Base-by-base conservation (phyloP, 2,113 vertebrate genomes). In the Burhinus oedicnemus region DNA sequence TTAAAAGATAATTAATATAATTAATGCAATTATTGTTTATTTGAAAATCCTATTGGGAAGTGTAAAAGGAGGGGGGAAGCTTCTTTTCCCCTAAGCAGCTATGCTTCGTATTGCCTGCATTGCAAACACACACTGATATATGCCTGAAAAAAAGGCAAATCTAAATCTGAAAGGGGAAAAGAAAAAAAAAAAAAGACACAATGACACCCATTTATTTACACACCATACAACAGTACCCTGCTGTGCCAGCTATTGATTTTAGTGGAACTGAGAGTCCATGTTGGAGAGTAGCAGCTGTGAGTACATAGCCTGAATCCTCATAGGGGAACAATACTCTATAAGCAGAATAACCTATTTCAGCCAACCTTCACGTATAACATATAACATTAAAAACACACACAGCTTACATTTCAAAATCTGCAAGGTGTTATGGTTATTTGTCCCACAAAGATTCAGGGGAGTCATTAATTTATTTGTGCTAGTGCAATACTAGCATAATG, bases 121-220 rank as follows among this genome's bases (percentile, higher is more conserved):
- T 86, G 87, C 89, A 94, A 90, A 91, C 36, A 42, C 90, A 74
- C 12, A 2, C 64, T 89, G 87, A 69, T 49, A 83, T n/a, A 95
- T 18, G 84, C 52, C 72, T 93, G 88, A 38, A 58, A 58, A 58
- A 89, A 74, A 57, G 16, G 44, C 55, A 96, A 96, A 97, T 91
- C 91, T 97, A 93, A 96, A 96, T 90, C 80, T 96, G 84, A 97
- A 96, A 96, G 52, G 81, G 60, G 40, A 34, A 77, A 86, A 64
- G 25, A 38, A 20, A 19, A 58, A 71, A 93, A 49, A 92, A 72
- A 30, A 70, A 47, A 96, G 71, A 88, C 66, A 93, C 87, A 95
- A 96, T 94, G 94, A 74, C 89, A 94, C 58, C 93, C 90, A 94
- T 91, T 95, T 96, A 84, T 95, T 95, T 97, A 95, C 95, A 92